Conservation (phyloP, 2,797 vertebrate species). For the Gorsachius magnificus region DNA sequence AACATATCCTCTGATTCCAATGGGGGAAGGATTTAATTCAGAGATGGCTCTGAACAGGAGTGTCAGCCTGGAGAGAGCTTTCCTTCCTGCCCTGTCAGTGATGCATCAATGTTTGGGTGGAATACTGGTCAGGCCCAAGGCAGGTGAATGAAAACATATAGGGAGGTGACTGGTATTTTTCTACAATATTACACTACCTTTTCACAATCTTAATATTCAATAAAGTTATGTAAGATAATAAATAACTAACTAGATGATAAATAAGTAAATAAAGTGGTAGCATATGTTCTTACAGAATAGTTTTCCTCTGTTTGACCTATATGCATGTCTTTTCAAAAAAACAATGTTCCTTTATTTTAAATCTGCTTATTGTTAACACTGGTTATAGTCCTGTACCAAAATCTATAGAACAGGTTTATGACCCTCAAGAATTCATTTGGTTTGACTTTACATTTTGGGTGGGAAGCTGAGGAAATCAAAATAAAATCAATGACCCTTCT, state of each 20-base stretch:
- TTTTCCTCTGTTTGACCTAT: neutral
- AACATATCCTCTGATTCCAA: neutral
- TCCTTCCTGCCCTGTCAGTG: neutral
- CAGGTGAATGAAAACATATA: neutral
- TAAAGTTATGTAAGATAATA: neutral
- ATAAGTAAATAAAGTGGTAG: neutral
- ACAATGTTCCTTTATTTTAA: neutral
- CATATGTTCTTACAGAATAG: rapidly evolving
- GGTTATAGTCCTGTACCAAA: neutral
- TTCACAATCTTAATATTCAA: neutral
- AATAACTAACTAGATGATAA: neutral
- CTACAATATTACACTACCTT: neutral
- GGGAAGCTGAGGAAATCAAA: neutral
- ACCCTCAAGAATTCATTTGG: neutral
- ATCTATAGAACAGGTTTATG: neutral
- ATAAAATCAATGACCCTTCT: neutral
- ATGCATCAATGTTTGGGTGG: too few species aligned
- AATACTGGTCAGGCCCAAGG: neutral
- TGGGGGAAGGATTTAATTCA: neutral
- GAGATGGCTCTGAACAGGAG: neutral
- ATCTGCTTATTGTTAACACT: neutral
- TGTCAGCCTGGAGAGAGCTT: neutral
- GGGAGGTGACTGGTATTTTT: neutral
- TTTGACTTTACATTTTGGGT: neutral
- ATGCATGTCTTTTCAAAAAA: neutral